Percentiles rank a stretch among this genome's conserved stretches.
These are phyloP conservation scores for Drosophila longiperda DNA, from an alignment of 2,888 invertebrate species.

Conservation along the genomic window DNA sequence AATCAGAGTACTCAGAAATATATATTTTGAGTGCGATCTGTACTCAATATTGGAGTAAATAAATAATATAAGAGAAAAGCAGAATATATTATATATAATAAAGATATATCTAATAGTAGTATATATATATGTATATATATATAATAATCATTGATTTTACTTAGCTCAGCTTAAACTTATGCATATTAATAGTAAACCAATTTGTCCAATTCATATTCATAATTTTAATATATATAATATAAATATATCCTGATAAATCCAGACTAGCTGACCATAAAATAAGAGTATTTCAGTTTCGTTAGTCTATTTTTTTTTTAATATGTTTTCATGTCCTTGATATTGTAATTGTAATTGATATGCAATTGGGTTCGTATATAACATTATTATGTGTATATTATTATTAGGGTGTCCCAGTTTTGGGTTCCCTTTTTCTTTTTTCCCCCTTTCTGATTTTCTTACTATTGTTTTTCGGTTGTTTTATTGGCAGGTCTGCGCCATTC, in stretches of 20 bases:
- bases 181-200: background rate
- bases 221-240: background rate
- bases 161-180: background rate
- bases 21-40: background rate
- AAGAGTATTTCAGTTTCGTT: slow-evolving; percentile 1
- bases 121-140: background rate
- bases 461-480: background rate
- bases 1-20: background rate
- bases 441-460: background rate
- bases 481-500: slow-evolving; percentile 91
- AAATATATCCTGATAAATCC: background rate
- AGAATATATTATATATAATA: too few relatives aligned
- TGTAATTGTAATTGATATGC: slow-evolving; percentile 23
- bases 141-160: background rate
- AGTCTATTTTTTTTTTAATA: background rate
- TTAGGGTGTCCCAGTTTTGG: slow-evolving; percentile 2
- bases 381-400: background rate
- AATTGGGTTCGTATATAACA: slow-evolving; percentile 7
- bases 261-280: background rate
- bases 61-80: background rate
- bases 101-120: too few relatives aligned
- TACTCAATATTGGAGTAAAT: background rate
- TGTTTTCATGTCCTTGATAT: slow-evolving; percentile 23
- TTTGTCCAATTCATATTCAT: background rate
- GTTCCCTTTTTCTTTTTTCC: background rate